These are phyloP conservation scores for Bicyclus anynana DNA, from an alignment of 1,140 invertebrate species.

Conservation along the genomic window DNA sequence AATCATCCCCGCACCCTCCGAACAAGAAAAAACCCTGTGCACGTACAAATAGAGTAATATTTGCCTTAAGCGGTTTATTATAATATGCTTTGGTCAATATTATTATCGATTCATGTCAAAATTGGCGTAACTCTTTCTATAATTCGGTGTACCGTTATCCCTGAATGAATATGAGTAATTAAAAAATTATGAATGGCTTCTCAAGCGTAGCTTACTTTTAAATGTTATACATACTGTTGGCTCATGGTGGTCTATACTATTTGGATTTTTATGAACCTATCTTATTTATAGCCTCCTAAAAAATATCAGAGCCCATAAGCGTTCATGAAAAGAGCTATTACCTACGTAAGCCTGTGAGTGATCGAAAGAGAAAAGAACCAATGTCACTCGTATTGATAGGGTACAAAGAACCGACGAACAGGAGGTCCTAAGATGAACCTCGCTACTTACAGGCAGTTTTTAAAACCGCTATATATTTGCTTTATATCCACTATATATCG, in stretches of 20 bases:
- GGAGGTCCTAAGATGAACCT: too few relatives aligned
- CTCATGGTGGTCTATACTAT: neutral
- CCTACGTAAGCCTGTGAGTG: too few relatives aligned
- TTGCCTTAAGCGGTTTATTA: neutral
- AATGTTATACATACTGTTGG: neutral
- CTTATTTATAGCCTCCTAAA: too few relatives aligned
- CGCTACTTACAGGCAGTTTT: too few relatives aligned
- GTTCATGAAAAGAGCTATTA: too few relatives aligned
- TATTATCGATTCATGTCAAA: slow-evolving; percentile 45
- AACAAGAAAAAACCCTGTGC: slow-evolving; percentile 25
- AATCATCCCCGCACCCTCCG: slow-evolving; percentile 4
- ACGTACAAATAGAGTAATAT: slow-evolving; percentile 9
- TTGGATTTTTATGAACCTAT: too few relatives aligned
- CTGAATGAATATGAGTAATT: slow-evolving; percentile 39
- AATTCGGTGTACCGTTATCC: slow-evolving; percentile 38
- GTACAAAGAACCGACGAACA: too few relatives aligned
- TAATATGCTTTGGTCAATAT: slow-evolving; percentile 19
- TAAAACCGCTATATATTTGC: too few relatives aligned
- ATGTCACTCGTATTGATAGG: too few relatives aligned
- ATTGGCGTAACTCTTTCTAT: slow-evolving; percentile 41
- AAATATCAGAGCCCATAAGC: too few relatives aligned
- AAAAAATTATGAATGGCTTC: slow-evolving; percentile 41
- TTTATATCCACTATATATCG: too few relatives aligned
- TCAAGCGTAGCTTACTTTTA: slow-evolving; percentile 1
- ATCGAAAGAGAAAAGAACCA: too few relatives aligned